Evolutionary conservation across 2,797 vertebrate genomes (phyloP).

Genomic region (Valencia hispanica): DNA sequence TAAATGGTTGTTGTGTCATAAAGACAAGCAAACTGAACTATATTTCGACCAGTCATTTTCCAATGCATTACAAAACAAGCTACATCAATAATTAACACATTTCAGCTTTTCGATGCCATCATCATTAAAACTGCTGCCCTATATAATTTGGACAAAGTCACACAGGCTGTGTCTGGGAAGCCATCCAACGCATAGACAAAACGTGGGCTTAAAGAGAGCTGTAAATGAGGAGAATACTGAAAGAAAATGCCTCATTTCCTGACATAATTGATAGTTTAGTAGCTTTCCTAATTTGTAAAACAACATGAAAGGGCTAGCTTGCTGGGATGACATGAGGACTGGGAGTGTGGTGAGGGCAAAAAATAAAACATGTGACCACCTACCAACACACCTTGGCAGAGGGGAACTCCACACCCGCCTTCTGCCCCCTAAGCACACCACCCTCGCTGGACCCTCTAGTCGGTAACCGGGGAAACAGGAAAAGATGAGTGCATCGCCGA

Average conservation of each 20-base stretch:
- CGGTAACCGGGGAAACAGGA: slow-evolving; percentile 98
- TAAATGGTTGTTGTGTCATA: slow-evolving; percentile 7
- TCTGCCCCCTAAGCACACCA: slow-evolving; percentile 98
- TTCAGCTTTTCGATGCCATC: slow-evolving; percentile 44
- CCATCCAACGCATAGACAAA: slow-evolving; percentile 47
- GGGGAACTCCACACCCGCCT: slow-evolving; percentile 99
- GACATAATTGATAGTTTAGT: slow-evolving; percentile 22
- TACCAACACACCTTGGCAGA: slow-evolving; percentile 99
- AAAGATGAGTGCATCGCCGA: slow-evolving; percentile 92
- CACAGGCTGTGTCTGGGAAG: slow-evolving; percentile 52
- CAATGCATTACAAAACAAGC: slow-evolving; percentile 14
- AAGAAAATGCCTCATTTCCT: slow-evolving; percentile 34
- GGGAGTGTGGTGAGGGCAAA: slow-evolving; percentile 84
- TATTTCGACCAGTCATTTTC: slow-evolving; percentile 29
- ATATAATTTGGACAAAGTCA: slow-evolving; percentile 56
- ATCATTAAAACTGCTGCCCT: slow-evolving; percentile 49
- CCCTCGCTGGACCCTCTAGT: slow-evolving; percentile 91
- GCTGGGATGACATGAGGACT: slow-evolving; percentile 19
- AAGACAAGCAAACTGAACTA: slow-evolving; percentile 28
- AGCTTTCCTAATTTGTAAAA: slow-evolving; percentile 31
- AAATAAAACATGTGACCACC: slow-evolving; percentile 96
- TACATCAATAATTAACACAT: slow-evolving; percentile 45
- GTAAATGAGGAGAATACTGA: slow-evolving; percentile 35
- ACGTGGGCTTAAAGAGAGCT: slow-evolving; percentile 26
- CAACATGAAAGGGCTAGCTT: neutral